Evolutionary conservation across 2,797 vertebrate genomes (phyloP), one percentile per base, ranked within the genome.

Genomic region (Moxostoma hubbsi): DNA sequence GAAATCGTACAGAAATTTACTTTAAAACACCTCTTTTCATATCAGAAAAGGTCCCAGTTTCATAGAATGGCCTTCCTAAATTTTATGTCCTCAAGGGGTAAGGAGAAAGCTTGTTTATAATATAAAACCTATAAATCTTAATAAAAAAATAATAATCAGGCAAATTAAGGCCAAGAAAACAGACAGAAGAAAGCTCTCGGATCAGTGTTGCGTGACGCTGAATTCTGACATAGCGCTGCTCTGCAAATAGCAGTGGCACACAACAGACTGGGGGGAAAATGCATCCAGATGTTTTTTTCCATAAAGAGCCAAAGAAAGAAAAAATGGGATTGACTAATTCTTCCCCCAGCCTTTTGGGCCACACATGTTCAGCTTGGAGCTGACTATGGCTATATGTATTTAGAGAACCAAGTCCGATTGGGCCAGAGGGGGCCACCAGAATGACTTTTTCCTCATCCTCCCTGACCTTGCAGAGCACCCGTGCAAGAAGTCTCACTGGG

Each of bases 221-320:
- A 81, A 82, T 81, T 80, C 59, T 62, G 71, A 71, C 36, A 75
- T 68, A 75, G 68, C 47, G 65, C 50, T 65, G 71, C 72, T 45
- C 59, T 74, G 55, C 71, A 65, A 79, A 79, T 67, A 36, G 54
- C 79, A 75, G 75, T 16, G 58, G 75, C 15, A 5, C 68, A 70
- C 64, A 59, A 62, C 63, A 54, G 80, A 71, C 58, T 49, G 16
- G 11, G 55, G 61, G 82, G 63, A 76, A 77, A 85, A 75, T 50
- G 70, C 57, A 80, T 82, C 81, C 87, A 88, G 83, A 86, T 86
- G 85, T 84, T 77, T 75, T 85, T 85, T 77, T 53, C 54, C 49
- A 77, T 73, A 77, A 84, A 82, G 75, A 77, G 53, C 78, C 62
- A 66, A 61, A 82, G 36, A 36, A 4, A 36, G 36, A 36, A 36